Base-by-base conservation (phyloP, 2,888 invertebrate species). In the Ditula angustiorana region DNA sequence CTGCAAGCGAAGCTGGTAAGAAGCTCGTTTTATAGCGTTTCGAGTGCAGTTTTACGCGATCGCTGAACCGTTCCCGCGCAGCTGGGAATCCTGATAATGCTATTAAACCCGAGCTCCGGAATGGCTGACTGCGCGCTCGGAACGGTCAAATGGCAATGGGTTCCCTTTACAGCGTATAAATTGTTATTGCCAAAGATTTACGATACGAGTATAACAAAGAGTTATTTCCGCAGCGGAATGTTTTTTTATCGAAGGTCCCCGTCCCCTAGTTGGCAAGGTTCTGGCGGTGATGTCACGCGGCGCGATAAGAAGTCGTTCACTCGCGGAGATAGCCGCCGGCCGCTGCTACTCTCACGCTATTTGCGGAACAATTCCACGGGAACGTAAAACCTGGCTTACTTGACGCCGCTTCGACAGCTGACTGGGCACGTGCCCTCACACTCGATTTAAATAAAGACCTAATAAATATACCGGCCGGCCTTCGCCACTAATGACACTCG, bases 251-350 rank as follows among this genome's bases (percentile, higher is more conserved):
- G 26, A 21, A 52, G 58, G 35, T 64, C 58, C 52, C 35, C 41
- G 63, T 58, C 53, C 61, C 66, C 57, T 67, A 67, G 60, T 62
- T 70, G 81, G 81, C 80, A 80, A 79, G 71, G 75, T 76, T 80
- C 77, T 74, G 79, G 68, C 74, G 73, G 74, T 83, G 85, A 86
- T 87, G 85, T 87, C 87, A 86, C 79, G 80, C 78, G 74, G 69
- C 61, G 78, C 80, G 88, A 89, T 89, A 90, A 89, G 80, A 78
- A 83, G 89, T 89, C 89, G 88, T 90, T 89, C 88, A 88, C 87
- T 83, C 76, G 78, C 82, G 41, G 41, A 83, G 85, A 87, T 71
- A 74, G 80, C 66, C 67, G 72, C 69, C 62, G 69, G 67, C 65
- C 69, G 69, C 66, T 64, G 73, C 74, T 46, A 64, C 71, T 72